Base-by-base conservation (phyloP, 2,888 invertebrate species). In the Napeogenes inachia region DNA sequence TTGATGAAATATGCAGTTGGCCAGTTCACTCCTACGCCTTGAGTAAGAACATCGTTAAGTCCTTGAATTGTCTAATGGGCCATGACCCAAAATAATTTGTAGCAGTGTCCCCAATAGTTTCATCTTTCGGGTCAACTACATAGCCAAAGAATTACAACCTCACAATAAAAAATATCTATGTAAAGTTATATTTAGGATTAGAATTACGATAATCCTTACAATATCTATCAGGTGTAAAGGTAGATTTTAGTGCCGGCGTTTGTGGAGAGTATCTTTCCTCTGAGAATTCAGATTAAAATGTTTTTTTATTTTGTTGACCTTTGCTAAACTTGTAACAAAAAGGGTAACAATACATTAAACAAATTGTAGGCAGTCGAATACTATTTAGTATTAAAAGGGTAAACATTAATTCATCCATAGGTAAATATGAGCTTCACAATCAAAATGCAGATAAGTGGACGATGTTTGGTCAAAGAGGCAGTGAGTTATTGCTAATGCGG, bases 391-490 rank as follows among this genome's bases (percentile, higher is more conserved):
- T 21, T 21, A 21, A 21, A 21, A 21, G 1, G 21, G 21, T 21
- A 21, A 21, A 21, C 21, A 21, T 42, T 10, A 42, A 42, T 42
- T 2, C 10, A 35, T 53, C 57, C 8, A 30, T 71, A 79, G 78
- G 74, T 50, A 64, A 68, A 35, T 71, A 71, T 62, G 50, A 6
- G 38, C 60, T 78, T 33, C 70, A 73, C 61, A 69, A 74, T 42
- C 71, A 71, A 58, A 73, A 67, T 45, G 74, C 75, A 6, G 79
- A 77, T 63, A 77, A 75, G 65, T 77, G 79, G 79, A 63, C 68
- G 56, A 50, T 76, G 50, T 75, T 70, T 59, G 77, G 78, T 13
- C 73, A 73, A 56, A 73, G 75, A 33, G 77, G 78, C 13, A 73
- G 66, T 54, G 79, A 79, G 67, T 65, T 79, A 55, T 63, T 77